Evolutionary conservation across 2,797 vertebrate species (phyloP).

Genomic region (Macroramphosus scolopax): DNA sequence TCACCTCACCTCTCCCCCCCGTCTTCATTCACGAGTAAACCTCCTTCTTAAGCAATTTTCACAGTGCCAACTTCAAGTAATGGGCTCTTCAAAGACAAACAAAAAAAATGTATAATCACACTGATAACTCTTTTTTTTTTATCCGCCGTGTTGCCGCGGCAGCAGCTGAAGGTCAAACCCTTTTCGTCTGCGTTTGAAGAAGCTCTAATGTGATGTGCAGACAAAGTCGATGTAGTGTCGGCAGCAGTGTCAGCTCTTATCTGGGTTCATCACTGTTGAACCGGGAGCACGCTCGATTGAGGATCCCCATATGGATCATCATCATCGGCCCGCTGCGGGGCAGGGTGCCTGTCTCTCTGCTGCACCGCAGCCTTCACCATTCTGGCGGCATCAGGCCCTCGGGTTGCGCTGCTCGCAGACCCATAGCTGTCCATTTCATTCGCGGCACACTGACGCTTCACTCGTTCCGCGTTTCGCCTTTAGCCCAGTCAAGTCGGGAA

Average conservation of each 20-base stretch:
- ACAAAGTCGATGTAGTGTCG: constrained; percentile 41
- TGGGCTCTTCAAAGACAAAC: too few species aligned
- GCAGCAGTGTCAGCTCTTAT: constrained; percentile 59
- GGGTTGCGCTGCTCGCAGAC: constrained; percentile 29
- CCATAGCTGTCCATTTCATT: constrained; percentile 55
- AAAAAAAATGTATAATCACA: constrained; percentile 14
- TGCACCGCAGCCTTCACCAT: constrained; percentile 31
- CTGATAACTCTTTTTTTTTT: constrained; percentile 11
- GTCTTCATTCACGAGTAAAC: constrained; percentile 14
- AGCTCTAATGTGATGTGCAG: constrained; percentile 47
- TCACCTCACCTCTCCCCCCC: too few species aligned
- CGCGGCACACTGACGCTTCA: constrained; percentile 36
- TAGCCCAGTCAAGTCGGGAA: constrained; percentile 43
- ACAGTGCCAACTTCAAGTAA: not conserved
- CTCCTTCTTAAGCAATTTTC: constrained; percentile 11
- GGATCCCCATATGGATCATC: constrained; percentile 61
- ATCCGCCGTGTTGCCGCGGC: constrained; percentile 7
- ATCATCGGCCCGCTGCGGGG: constrained; percentile 50
- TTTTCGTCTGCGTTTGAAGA: constrained; percentile 30
- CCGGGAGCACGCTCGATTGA: constrained; percentile 50
- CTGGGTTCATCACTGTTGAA: constrained; percentile 46
- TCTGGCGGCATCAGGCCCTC: constrained; percentile 33
- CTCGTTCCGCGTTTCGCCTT: constrained; percentile 49
- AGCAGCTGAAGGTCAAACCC: constrained; percentile 58
- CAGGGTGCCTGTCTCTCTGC: constrained; percentile 45